These are phyloP conservation scores for Arbacia lixula DNA, from an alignment of 53 echinoderm and acorn worm genomes.

Conservation along the genomic window DNA sequence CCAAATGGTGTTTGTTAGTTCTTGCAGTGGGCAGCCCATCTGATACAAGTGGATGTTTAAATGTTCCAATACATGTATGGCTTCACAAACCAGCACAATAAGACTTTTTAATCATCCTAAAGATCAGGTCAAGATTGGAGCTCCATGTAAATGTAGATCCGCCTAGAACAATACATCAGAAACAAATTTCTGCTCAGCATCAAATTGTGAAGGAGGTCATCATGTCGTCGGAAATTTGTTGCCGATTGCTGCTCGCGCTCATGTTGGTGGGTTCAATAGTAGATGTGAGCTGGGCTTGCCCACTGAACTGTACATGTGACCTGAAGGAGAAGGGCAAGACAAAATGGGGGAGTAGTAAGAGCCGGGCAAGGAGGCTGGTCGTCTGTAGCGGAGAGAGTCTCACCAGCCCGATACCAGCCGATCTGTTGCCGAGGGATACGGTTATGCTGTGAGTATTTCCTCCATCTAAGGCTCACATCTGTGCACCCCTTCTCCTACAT, in stretches of 20 bases:
- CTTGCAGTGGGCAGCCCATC: too few relatives aligned
- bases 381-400: neutral
- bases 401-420: neutral
- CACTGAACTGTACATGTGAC: slow-evolving; percentile 3
- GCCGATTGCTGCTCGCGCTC: neutral
- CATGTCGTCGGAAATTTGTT: neutral
- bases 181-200: too few relatives aligned
- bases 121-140: too few relatives aligned
- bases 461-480: too few relatives aligned
- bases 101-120: too few relatives aligned
- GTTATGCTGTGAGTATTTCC: slow-evolving; percentile 2
- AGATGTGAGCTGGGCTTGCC: slow-evolving; percentile 5
- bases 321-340: neutral
- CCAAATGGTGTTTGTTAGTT: too few relatives aligned
- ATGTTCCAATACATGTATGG: too few relatives aligned
- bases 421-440: neutral
- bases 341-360: neutral
- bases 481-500: too few relatives aligned
- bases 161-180: too few relatives aligned
- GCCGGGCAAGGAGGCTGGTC: neutral
- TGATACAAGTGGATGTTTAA: too few relatives aligned
- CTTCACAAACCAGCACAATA: too few relatives aligned
- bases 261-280: neutral
- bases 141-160: too few relatives aligned
- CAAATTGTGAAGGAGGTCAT: neutral